Evolutionary conservation across 2,888 invertebrate genomes (phyloP).

Genomic region (Mesopsocus fuscifrons): DNA sequence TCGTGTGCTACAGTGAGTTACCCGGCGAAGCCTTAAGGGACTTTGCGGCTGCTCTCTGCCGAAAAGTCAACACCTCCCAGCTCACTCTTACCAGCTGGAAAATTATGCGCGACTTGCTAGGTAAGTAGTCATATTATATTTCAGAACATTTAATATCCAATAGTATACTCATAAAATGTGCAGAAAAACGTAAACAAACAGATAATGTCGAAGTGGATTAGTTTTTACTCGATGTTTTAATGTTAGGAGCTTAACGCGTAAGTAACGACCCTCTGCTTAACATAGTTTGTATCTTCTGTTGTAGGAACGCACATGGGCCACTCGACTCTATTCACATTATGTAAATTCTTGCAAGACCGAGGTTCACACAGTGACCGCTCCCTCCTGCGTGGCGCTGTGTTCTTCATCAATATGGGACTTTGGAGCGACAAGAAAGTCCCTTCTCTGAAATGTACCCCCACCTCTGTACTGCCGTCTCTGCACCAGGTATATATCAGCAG

Average conservation of each 20-base stretch:
- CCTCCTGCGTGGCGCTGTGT: constrained; percentile 63
- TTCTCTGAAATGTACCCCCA: constrained; percentile 56
- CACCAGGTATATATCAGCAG: too few relatives aligned
- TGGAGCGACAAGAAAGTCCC: constrained; percentile 65
- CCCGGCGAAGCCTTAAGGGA: constrained; percentile 61
- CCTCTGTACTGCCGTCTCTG: constrained; percentile 68
- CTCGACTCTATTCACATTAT: constrained; percentile 70
- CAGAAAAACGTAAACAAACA: too few relatives aligned
- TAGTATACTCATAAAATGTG: too few relatives aligned
- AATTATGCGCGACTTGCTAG: constrained; percentile 80
- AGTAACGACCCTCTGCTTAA: too few relatives aligned
- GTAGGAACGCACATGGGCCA: constrained; percentile 78
- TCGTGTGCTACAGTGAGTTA: constrained; percentile 77
- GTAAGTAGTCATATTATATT: not conserved
- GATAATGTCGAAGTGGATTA: too few relatives aligned
- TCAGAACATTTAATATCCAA: too few relatives aligned
- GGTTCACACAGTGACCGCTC: constrained; percentile 34
- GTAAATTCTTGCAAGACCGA: constrained; percentile 48
- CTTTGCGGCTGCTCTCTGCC: constrained; percentile 70
- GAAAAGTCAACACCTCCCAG: constrained; percentile 61
- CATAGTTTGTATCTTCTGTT: too few relatives aligned
- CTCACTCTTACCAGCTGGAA: constrained; percentile 73
- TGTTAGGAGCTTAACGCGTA: too few relatives aligned
- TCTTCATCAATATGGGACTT: constrained; percentile 81
- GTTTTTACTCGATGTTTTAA: too few relatives aligned